Conservation (phyloP, 2,797 vertebrate species). For the Scyliorhinus canicula region DNA sequence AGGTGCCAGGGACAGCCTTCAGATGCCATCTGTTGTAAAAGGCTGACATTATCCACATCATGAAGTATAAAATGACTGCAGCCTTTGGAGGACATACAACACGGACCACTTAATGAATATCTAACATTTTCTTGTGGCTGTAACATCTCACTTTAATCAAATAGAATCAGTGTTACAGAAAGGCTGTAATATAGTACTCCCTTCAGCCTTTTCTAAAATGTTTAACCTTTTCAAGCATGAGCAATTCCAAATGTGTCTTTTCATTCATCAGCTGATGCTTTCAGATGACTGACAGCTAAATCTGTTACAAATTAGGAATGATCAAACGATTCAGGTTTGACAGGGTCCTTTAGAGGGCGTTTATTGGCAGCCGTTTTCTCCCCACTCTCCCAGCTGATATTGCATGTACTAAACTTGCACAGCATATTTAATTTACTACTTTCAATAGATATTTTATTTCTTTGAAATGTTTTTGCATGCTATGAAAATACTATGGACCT, state of each 20-base stretch:
- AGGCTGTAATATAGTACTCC: conserved; percentile 32
- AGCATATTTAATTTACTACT: conserved; percentile 8
- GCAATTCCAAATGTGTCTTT: conserved; percentile 36
- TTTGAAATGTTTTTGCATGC: background rate
- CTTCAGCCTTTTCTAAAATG: conserved; percentile 31
- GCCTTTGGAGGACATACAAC: conserved; percentile 48
- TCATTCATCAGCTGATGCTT: conserved; percentile 37
- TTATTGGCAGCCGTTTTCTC: background rate
- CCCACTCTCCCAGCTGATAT: background rate
- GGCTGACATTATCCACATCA: conserved; percentile 61
- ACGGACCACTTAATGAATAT: conserved; percentile 24
- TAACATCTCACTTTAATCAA: conserved; percentile 39
- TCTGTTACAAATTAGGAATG: conserved; percentile 37
- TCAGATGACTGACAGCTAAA: conserved; percentile 35
- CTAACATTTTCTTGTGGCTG: conserved; percentile 32
- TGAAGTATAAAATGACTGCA: conserved; percentile 81
- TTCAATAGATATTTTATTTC: conserved; percentile 24
- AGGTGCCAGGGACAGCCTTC: conserved; percentile 72
- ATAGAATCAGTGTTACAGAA: conserved; percentile 15
- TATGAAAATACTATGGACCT: conserved; percentile 23
- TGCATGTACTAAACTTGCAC: background rate
- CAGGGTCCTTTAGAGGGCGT: conserved; percentile 11
- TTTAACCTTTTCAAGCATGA: conserved; percentile 37
- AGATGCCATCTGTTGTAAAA: conserved; percentile 77
- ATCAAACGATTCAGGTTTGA: conserved; percentile 23